A percentile compares a stretch with the other conserved stretches of the same genome.
These are phyloP conservation scores for Polydesmus complanatus DNA, from an alignment of 2,888 invertebrate genomes.

Conservation along the genomic window DNA sequence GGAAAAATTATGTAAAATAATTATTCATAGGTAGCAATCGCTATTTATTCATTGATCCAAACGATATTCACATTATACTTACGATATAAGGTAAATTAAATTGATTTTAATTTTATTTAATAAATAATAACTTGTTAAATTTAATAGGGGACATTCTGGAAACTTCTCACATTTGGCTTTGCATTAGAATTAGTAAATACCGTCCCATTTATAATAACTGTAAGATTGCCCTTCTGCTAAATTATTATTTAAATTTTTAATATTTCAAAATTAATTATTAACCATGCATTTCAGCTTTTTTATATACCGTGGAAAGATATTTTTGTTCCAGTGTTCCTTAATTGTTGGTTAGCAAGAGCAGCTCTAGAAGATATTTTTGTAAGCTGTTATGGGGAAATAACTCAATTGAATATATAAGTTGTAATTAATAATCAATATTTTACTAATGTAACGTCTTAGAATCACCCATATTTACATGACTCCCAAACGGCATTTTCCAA, in stretches of 20 bases:
- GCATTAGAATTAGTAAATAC: constrained; percentile 35
- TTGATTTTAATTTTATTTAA: background rate
- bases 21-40: constrained; percentile 10
- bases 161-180: constrained; percentile 24
- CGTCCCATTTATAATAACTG: constrained; percentile 34
- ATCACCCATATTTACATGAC: constrained; percentile 13
- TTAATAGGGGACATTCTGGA: constrained; percentile 16
- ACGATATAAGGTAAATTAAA: constrained; percentile 10
- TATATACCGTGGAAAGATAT: constrained; percentile 29
- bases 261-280: background rate
- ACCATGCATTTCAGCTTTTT: constrained; percentile 27
- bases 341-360: constrained; percentile 38
- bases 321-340: constrained; percentile 38
- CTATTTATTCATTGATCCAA: constrained; percentile 8
- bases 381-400: no score
- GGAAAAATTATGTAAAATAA: background rate
- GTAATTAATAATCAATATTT: background rate
- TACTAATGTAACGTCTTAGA: background rate
- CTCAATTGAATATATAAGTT: background rate
- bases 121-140: background rate
- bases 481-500: constrained; percentile 12
- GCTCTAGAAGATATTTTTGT: constrained; percentile 37
- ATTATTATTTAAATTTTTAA: background rate
- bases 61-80: constrained; percentile 6
- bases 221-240: constrained; percentile 17